Evolutionary conservation across 2,113 vertebrate genomes (phyloP).

Genomic region (Zosterops borbonicus): DNA sequence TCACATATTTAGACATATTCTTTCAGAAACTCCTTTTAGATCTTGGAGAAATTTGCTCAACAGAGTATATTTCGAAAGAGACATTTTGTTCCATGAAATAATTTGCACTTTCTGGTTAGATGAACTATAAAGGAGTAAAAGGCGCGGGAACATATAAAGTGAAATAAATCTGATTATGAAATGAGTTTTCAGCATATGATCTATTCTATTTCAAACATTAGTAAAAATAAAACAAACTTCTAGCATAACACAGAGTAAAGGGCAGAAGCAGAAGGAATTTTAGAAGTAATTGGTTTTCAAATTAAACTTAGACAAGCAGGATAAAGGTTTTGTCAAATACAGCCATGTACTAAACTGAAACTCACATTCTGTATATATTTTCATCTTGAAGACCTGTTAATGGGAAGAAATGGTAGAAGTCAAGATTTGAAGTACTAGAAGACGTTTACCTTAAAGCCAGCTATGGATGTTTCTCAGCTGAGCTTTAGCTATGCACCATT

Average conservation of each 20-base stretch:
- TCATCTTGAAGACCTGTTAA: not conserved
- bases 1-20: accelerated
- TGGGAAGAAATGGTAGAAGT: not conserved
- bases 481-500: not conserved
- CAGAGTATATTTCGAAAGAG: not conserved
- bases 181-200: not conserved
- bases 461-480: not conserved
- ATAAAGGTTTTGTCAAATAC: not conserved
- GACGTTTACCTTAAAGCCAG: not conserved
- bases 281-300: constrained; percentile 29
- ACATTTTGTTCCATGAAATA: not conserved
- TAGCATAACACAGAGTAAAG: not conserved
- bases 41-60: not conserved
- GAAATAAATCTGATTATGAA: not conserved
- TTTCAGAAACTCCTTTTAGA: not conserved
- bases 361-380: not conserved
- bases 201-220: not conserved
- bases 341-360: not conserved
- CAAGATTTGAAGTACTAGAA: not conserved
- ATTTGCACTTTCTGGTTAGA: not conserved
- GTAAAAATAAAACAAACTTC: not conserved
- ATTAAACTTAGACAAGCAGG: not conserved
- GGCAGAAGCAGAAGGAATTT: not conserved
- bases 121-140: not conserved
- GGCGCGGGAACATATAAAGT: not conserved